phyloP scores from a whole-genome alignment of 2,888 invertebrate species.

The Lapara coniferarum region DNA sequence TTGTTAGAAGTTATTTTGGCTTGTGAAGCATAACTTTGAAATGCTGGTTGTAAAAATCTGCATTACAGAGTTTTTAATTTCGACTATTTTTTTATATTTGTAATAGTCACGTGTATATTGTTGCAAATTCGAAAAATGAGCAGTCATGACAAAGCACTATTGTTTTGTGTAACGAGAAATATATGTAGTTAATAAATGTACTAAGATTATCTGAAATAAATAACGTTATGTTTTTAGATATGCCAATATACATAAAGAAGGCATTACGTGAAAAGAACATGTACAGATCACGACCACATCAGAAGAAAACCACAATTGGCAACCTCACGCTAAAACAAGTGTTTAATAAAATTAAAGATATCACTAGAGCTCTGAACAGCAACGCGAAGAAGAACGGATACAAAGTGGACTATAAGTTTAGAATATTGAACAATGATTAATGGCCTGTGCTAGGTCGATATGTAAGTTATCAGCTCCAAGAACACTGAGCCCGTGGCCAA shows the following conservation, averaged over 20 bases:
- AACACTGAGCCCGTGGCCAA: no score
- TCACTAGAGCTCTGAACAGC: slow-evolving; percentile 57
- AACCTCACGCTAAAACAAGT: slow-evolving; percentile 61
- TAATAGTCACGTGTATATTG: no score
- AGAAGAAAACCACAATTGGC: slow-evolving; percentile 48
- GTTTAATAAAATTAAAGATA: slow-evolving; percentile 59
- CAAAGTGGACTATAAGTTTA: slow-evolving; percentile 68
- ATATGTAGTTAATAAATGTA: no score
- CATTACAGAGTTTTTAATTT: no score
- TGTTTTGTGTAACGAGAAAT: no score
- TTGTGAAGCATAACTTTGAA: no score
- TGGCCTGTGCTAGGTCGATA: not conserved
- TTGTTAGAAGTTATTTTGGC: no score
- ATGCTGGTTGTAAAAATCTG: no score
- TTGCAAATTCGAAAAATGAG: no score
- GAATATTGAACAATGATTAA: slow-evolving; percentile 38
- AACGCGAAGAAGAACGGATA: slow-evolving; percentile 67
- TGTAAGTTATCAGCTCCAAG: not conserved
- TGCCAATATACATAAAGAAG: slow-evolving; percentile 57
- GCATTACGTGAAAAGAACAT: slow-evolving; percentile 53
- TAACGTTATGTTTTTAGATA: slow-evolving; percentile 43
- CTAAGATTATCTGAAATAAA: not conserved
- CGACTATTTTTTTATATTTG: no score
- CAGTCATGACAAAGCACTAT: no score
- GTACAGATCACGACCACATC: slow-evolving; percentile 39